These are phyloP conservation scores for Microchirus variegatus DNA, from an alignment of 2,797 vertebrate species.

Conservation along the genomic window DNA sequence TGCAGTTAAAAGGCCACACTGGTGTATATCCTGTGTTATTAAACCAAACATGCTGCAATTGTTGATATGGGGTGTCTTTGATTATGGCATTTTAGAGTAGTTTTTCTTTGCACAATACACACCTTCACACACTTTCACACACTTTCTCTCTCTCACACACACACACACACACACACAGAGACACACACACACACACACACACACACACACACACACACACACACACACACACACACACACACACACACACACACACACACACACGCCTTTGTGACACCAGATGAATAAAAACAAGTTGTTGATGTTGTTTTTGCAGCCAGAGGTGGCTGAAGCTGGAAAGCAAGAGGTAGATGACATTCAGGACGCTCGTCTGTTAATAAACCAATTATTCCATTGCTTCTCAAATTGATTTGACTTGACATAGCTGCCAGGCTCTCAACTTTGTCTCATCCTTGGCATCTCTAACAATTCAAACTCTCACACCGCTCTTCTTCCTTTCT, in stretches of 20 bases:
- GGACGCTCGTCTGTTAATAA: conserved; percentile 75
- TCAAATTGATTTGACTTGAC: conserved; percentile 79
- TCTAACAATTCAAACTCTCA: conserved; percentile 42
- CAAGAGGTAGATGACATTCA: conserved; percentile 64
- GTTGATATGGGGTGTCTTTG: conserved; percentile 27
- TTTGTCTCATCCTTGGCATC: conserved; percentile 18
- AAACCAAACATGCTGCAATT: conserved; percentile 23
- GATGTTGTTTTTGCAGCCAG: conserved; percentile 57
- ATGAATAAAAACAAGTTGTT: conserved; percentile 70
- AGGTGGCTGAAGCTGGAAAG: conserved; percentile 59
- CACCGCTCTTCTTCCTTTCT: conserved; percentile 21
- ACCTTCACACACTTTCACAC: too few species aligned
- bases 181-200: conserved; percentile 8
- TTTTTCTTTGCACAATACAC: conserved; percentile 18
- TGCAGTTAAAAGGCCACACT: conserved; percentile 23
- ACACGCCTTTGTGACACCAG: conserved; percentile 14
- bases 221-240: too few species aligned
- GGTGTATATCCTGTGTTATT: conserved; percentile 31
- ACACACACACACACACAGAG: too few species aligned
- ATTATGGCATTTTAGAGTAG: conserved; percentile 26
- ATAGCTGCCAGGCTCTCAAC: conserved; percentile 36
- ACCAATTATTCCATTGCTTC: conserved; percentile 74
- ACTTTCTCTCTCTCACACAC: too few species aligned
- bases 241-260: conserved; percentile 5
- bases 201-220: not conserved